Conservation (phyloP, 2,888 invertebrate species). For the Blera fallax region DNA sequence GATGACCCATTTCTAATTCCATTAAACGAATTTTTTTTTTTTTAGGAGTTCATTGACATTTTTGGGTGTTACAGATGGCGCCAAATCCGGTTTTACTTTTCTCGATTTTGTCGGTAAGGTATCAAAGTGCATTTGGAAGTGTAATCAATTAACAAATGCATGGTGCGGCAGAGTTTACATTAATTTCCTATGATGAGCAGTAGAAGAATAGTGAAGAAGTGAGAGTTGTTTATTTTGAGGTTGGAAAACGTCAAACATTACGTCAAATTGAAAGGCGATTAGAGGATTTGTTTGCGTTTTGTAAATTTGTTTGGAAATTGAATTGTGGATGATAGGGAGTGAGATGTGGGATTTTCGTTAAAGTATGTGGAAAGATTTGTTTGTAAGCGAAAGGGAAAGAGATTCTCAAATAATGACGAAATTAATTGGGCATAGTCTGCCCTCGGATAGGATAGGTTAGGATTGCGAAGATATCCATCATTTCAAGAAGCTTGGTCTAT, state of each 20-base stretch:
- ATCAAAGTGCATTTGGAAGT: conserved; percentile 47
- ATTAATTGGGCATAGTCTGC: too few relatives aligned
- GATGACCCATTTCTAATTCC: conserved; percentile 33
- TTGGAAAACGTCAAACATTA: conserved; percentile 55
- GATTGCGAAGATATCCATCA: too few relatives aligned
- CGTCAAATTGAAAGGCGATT: conserved; percentile 44
- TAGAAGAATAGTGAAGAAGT: background rate
- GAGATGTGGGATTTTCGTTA: background rate
- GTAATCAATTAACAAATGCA: conserved; percentile 57
- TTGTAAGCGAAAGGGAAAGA: background rate
- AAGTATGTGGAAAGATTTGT: background rate
- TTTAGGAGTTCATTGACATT: conserved; percentile 15
- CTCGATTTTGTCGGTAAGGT: conserved; percentile 7
- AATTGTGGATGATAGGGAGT: background rate
- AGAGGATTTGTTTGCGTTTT: conserved; percentile 25
- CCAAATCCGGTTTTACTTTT: conserved; percentile 11
- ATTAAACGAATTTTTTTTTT: too few relatives aligned
- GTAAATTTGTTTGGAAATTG: conserved; percentile 21
- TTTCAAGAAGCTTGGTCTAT: too few relatives aligned
- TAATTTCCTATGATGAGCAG: conserved; percentile 23
- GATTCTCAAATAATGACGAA: too few relatives aligned
- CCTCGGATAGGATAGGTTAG: too few relatives aligned
- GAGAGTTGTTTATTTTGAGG: conserved; percentile 49
- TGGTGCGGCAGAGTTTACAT: conserved; percentile 33
- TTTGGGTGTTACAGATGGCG: conserved; percentile 25